Base-by-base conservation (phyloP, 2,797 vertebrate species). In the Tangara arthus region DNA sequence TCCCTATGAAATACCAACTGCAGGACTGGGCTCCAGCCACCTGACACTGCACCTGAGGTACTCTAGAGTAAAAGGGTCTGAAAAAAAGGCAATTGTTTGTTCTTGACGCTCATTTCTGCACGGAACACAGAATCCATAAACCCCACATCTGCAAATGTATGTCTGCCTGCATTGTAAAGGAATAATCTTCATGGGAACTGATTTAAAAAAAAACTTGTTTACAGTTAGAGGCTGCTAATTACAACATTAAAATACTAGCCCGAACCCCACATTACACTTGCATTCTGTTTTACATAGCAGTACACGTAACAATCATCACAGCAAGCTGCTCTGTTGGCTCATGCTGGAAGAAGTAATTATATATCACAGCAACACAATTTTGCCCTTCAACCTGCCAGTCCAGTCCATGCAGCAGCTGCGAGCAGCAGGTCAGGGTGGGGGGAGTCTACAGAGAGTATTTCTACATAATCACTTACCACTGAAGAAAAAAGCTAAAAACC, bases 381-480 rank as follows among this genome's bases (percentile, higher is more conserved):
- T 96, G 78, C 83, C 87, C 90, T 92, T 94, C 96, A 95, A 93
- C 94, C 89, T 95, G 95, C 78, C 95, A 83, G 71, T 90, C 96
- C 95, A 94, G 89, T 93, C 85, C 83, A 80, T 1, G 3, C n/a
- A 90, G 79, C 81, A 91, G 82, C 96, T 89, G 42, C 2, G 11
- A 87, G 82, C 87, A 82, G 86, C 41, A 91, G 57, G 89, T 83
- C 85, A 91, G 92, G 79, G 82, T 1, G 12, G 70, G 73, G 93
- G 91, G 68, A 76, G 30, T 39, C 49, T 89, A 32, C 30, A 15
- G 44, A 15, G 44, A 81, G 11, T 11, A 21, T 93, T 94, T 94
- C 90, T 92, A 69, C 64, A 91, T 66, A 82, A 83, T 55, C 75
- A 64, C 49, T 75, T 68, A 81, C 34, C 64, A 76, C 39, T 2